These are phyloP conservation scores for Acipenser transmontanus DNA, from an alignment of 2,797 vertebrate species.

Conservation along the genomic window DNA sequence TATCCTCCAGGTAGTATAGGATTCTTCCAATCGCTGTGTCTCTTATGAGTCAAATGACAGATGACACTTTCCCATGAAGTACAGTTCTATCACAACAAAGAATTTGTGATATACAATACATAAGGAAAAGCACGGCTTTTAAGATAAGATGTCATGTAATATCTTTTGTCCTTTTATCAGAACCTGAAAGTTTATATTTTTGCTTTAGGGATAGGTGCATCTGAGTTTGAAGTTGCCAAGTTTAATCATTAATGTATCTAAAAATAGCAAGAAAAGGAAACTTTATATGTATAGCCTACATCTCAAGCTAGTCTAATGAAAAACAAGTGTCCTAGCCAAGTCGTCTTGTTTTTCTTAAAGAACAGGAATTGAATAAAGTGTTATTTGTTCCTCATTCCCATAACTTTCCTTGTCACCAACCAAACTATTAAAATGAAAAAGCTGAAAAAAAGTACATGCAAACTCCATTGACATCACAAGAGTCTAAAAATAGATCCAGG, in stretches of 20 bases:
- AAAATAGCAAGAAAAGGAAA: slow-evolving; percentile 26
- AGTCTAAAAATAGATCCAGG: slow-evolving; percentile 34
- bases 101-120: neutral
- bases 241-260: slow-evolving; percentile 14
- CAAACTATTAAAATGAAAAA: slow-evolving; percentile 22
- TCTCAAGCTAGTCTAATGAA: slow-evolving; percentile 35
- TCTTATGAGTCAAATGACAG: too few species aligned
- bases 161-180: too few species aligned
- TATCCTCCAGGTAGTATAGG: too few species aligned
- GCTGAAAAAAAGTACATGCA: slow-evolving; percentile 18
- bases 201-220: neutral
- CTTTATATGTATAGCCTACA: slow-evolving; percentile 25
- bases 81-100: neutral
- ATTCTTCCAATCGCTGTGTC: too few species aligned
- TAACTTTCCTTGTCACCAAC: slow-evolving; percentile 32
- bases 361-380: slow-evolving; percentile 27
- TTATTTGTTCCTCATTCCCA: slow-evolving; percentile 22
- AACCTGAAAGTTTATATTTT: neutral
- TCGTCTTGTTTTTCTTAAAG: slow-evolving; percentile 29
- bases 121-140: neutral
- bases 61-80: neutral
- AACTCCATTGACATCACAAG: slow-evolving; percentile 22
- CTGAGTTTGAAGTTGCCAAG: neutral
- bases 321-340: slow-evolving; percentile 39
- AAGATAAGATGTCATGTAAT: too few species aligned